Base-by-base conservation (phyloP, 2,797 vertebrate species). In the Myripristis murdjan region DNA sequence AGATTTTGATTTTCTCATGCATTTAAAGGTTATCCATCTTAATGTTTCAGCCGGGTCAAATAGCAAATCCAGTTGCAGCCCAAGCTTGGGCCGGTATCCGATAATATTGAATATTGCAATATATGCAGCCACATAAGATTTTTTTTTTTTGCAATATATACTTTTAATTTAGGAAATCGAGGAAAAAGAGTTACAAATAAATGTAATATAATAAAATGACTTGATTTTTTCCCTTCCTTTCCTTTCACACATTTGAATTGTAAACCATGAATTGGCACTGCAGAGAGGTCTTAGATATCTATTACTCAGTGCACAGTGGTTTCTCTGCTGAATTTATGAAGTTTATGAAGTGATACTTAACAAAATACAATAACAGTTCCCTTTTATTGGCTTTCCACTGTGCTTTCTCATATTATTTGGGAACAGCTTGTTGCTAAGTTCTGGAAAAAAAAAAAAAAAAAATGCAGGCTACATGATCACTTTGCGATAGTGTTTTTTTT, bases 391-490 rank as follows among this genome's bases (percentile, higher is more conserved):
- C 44, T 48, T 52, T 33, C 43, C 37, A 2, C 58, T 60, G 2
- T 39, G 39, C 47, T 70, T 65, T 70, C 14, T 12, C 1, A 2
- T 60, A 9, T 60, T 65, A 2, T 73, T 49, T 23, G 26, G 26
- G 55, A 73, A 54, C 26, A 66, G 66, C 23, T 48, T 55, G 22
- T 14, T 15, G 82, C 67, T 73, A 57, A 22, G 26, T 73, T 80
- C 52, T 82, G 43, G 66, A 61, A 37, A 64, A 49, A 56, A 39
- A 66, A 41, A 35, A 31, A 52, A 52, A 67, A 68, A 61, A 37
- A 61, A 56, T 22, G 62, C 64, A 26, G 44, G 48, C 46, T 18
- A 68, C 70, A 71, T 74, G 62, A 73, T 77, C 72, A 81, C 62
- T 46, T 15, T 47, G 54, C 47, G 49, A 26, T 55, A 47, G 41